Conservation (phyloP, 92 coral and sea anemone genomes). For the Metridium senile region DNA sequence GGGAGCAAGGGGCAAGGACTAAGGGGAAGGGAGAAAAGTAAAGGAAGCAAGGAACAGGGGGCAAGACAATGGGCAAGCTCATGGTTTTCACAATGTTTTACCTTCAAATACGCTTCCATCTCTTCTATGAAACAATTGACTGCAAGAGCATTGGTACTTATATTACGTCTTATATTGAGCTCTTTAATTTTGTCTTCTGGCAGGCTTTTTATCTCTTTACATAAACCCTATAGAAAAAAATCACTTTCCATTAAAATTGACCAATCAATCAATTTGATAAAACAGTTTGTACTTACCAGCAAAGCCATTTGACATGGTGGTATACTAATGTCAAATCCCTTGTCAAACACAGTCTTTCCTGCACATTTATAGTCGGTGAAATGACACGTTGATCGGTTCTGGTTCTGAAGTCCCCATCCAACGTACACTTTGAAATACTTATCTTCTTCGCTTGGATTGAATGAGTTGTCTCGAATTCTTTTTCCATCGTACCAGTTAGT, state of each 20-base stretch:
- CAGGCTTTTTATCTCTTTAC: constrained; percentile 43
- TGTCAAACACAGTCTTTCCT: constrained; percentile 67
- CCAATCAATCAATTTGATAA: too few species aligned
- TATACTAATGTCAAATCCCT: constrained; percentile 65
- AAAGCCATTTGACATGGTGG: constrained; percentile 78
- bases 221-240: constrained; percentile 45
- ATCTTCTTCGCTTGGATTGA: constrained; percentile 75
- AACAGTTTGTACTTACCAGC: constrained; percentile 70
- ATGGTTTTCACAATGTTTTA: too few species aligned
- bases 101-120: constrained; percentile 58
- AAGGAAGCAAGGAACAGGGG: too few species aligned
- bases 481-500: constrained; percentile 71
- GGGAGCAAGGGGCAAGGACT: too few species aligned
- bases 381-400: constrained; percentile 67
- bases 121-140: constrained; percentile 51
- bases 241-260: too few species aligned
- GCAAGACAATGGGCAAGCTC: too few species aligned
- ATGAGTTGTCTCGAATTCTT: constrained; percentile 46
- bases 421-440: constrained; percentile 54
- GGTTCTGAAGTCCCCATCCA: constrained; percentile 73
- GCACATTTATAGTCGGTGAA: constrained; percentile 75
- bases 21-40: too few species aligned
- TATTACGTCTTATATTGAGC: constrained; percentile 58
- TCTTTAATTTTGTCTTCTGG: constrained; percentile 26
- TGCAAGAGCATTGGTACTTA: constrained; percentile 40